A percentile compares a stretch with the other conserved stretches of the same genome.
These are phyloP conservation scores for Odontomachus brunneus DNA, from an alignment of 1,140 invertebrate genomes.

Conservation along the genomic window DNA sequence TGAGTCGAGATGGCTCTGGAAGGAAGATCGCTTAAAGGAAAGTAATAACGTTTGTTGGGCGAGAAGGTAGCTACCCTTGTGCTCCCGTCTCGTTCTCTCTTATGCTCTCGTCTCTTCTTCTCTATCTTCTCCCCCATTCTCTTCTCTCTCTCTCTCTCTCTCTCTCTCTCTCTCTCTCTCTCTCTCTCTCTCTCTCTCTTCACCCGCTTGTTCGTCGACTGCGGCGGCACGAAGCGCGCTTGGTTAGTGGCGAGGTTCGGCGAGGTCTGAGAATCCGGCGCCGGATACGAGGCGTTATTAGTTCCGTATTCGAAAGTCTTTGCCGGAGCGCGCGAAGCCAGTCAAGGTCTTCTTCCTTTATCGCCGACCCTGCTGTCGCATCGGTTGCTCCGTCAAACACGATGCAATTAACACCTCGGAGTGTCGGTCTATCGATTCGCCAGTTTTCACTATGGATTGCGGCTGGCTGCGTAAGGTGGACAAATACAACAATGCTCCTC, in stretches of 20 bases:
- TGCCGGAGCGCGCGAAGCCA: slow-evolving; percentile 44
- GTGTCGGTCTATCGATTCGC: slow-evolving; percentile 46
- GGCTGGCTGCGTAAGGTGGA: slow-evolving; percentile 6
- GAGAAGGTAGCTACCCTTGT: slow-evolving; percentile 72
- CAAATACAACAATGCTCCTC: slow-evolving; percentile 4
- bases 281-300: slow-evolving; percentile 65
- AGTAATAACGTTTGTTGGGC: slow-evolving; percentile 82
- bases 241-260: slow-evolving; percentile 15
- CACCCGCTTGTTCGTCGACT: slow-evolving; percentile 42
- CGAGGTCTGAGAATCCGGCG: slow-evolving; percentile 14
- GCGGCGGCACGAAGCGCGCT: slow-evolving; percentile 38
- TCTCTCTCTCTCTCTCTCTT: slow-evolving; percentile 36
- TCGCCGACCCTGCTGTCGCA: slow-evolving; percentile 12
- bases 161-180: slow-evolving; percentile 2
- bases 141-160: background rate
- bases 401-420: slow-evolving; percentile 51
- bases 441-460: slow-evolving; percentile 28
- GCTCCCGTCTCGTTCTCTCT: slow-evolving; percentile 10
- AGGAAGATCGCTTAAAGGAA: slow-evolving; percentile 79
- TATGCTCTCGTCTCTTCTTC: too few species aligned
- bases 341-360: slow-evolving; percentile 57
- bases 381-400: slow-evolving; percentile 41
- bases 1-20: slow-evolving; percentile 75
- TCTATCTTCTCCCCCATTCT: slow-evolving; percentile 43
- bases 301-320: slow-evolving; percentile 63